These are phyloP conservation scores for Ambastaia sidthimunki DNA, from an alignment of 2,797 vertebrate species.

Conservation along the genomic window DNA sequence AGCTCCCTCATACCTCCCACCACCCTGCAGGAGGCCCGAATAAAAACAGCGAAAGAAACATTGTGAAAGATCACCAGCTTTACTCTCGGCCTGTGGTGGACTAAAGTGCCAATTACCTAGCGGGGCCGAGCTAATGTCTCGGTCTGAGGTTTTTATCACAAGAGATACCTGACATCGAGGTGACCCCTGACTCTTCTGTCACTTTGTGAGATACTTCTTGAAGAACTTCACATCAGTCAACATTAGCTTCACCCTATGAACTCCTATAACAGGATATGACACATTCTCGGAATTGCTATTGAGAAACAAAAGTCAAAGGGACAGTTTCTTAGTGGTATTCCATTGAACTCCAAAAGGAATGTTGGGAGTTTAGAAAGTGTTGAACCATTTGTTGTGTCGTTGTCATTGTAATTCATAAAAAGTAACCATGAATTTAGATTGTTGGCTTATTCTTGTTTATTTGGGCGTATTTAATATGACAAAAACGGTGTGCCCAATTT, in stretches of 20 bases:
- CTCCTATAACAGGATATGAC: slow-evolving; percentile 55
- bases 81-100: slow-evolving; percentile 61
- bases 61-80: slow-evolving; percentile 77
- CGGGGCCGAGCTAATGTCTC: slow-evolving; percentile 77
- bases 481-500: background rate
- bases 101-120: slow-evolving; percentile 74
- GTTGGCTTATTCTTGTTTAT: no score
- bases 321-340: background rate
- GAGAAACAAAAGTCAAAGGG: background rate
- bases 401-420: no score
- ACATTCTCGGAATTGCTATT: slow-evolving; percentile 2
- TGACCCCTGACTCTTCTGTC: slow-evolving; percentile 39
- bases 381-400: background rate
- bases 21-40: slow-evolving; percentile 45
- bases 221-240: slow-evolving; percentile 18
- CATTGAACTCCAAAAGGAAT: background rate
- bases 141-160: slow-evolving; percentile 46
- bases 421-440: no score
- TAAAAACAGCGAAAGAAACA: slow-evolving; percentile 60
- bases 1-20: slow-evolving; percentile 73
- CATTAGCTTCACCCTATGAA: background rate
- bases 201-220: slow-evolving; percentile 24
- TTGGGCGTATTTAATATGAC: no score
- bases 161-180: slow-evolving; percentile 40
- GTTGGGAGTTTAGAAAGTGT: background rate